Conservation (phyloP, 1,140 invertebrate genomes). For the Platyscapa corneri region DNA sequence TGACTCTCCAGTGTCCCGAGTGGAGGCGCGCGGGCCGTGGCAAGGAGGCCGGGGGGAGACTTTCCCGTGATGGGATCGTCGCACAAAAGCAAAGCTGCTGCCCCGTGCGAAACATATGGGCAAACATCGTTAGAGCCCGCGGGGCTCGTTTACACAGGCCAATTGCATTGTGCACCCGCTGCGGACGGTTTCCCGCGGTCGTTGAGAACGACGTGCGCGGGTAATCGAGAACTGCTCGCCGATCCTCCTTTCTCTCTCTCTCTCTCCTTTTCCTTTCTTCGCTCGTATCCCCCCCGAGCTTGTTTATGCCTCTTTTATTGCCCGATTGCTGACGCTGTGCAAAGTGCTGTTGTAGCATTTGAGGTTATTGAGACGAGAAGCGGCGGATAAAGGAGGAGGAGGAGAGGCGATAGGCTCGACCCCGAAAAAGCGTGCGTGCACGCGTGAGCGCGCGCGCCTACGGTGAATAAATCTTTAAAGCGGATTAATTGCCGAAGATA, state of each 20-base stretch:
- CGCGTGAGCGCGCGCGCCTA: not conserved
- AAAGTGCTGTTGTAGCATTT: not conserved
- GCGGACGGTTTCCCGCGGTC: no score
- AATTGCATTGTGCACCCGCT: not conserved
- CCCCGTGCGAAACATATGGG: constrained; percentile 19
- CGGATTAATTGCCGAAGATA: not conserved
- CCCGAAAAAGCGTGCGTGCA: not conserved
- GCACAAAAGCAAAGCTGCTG: not conserved
- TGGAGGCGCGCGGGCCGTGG: no score
- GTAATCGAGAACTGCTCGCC: no score
- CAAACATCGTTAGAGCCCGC: not conserved
- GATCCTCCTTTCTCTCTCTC: no score
- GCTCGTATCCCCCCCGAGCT: no score
- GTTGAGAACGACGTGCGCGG: no score
- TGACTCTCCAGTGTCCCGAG: no score
- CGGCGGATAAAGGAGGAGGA: not conserved
- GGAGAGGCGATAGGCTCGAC: not conserved
- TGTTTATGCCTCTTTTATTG: no score
- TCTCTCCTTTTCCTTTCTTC: no score
- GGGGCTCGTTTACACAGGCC: constrained; percentile 3
- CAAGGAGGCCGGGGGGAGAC: not conserved
- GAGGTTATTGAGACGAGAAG: not conserved
- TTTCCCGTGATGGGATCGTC: not conserved
- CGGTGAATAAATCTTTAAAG: not conserved
- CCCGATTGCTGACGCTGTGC: no score